These are phyloP conservation scores for Lepidurus packardi DNA, from an alignment of 1,140 invertebrate species.

Conservation along the genomic window DNA sequence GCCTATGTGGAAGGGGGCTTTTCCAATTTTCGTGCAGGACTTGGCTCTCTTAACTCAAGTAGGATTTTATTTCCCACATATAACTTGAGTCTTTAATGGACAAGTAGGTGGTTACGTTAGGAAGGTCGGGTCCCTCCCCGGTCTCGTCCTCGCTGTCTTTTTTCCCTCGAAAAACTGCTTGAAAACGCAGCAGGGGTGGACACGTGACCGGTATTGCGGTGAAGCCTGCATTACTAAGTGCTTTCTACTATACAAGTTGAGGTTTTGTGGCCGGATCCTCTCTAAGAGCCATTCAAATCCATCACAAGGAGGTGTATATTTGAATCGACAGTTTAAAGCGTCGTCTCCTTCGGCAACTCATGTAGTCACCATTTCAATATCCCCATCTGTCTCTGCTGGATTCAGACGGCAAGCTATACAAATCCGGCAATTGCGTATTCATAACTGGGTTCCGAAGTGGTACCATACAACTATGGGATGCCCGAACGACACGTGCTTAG, in stretches of 20 bases:
- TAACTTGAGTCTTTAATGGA: not conserved
- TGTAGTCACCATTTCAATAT: not conserved
- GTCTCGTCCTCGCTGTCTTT: not conserved
- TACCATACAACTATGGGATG: not conserved
- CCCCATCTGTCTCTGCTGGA: not conserved
- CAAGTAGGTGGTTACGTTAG: not conserved
- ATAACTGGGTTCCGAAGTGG: not conserved
- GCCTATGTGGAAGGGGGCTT: slow-evolving; percentile 1
- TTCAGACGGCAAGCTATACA: not conserved
- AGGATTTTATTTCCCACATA: slow-evolving; percentile 1
- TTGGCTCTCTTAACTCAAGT: slow-evolving; percentile 4
- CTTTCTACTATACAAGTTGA: slow-evolving; percentile 15
- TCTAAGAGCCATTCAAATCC: not conserved
- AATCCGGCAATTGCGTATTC: not conserved
- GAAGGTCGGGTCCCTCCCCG: not conserved
- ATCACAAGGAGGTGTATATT: not conserved
- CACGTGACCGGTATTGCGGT: slow-evolving; percentile 17
- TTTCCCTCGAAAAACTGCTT: not conserved
- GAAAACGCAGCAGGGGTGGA: not conserved
- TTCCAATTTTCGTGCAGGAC: slow-evolving; percentile 16
- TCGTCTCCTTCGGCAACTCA: not conserved
- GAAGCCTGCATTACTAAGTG: slow-evolving; percentile 1
- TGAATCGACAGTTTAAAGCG: not conserved
- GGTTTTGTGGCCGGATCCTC: not conserved
- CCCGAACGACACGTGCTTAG: not conserved